A percentile compares a stretch with the other conserved stretches of the same genome.
Conservation (phyloP, 2,113 vertebrate species). For the Xenopus borealis region DNA sequence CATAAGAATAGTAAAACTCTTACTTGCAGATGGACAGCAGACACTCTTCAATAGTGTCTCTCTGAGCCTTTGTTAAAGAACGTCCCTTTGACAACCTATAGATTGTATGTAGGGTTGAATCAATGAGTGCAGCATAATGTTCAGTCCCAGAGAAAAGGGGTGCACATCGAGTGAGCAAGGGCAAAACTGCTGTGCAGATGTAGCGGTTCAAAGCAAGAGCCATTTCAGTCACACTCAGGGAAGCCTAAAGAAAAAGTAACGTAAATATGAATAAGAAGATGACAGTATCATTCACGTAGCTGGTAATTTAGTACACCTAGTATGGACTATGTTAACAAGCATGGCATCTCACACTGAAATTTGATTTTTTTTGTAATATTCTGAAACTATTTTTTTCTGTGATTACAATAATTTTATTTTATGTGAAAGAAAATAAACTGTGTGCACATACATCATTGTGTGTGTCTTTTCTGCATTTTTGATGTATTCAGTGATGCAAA, state of each 20-base stretch:
- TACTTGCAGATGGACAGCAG: conserved; percentile 93
- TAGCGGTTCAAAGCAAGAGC: conserved; percentile 93
- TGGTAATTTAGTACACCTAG: too few species aligned
- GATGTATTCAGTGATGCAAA: too few species aligned
- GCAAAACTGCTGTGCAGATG: conserved; percentile 89
- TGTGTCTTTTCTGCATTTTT: too few species aligned
- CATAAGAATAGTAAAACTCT: background rate
- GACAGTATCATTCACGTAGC: background rate
- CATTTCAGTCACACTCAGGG: conserved; percentile 88
- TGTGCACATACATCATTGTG: too few species aligned
- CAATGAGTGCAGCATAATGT: conserved; percentile 83
- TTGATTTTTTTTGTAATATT: background rate
- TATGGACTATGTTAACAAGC: too few species aligned
- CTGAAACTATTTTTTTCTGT: too few species aligned
- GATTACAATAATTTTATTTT: too few species aligned
- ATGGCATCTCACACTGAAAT: too few species aligned
- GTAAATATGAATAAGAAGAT: background rate
- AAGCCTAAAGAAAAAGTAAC: conserved; percentile 72
- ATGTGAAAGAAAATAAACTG: too few species aligned
- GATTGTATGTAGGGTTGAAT: conserved; percentile 92
- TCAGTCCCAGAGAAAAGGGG: conserved; percentile 92
- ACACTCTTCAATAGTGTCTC: conserved; percentile 96
- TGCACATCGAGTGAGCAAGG: conserved; percentile 89
- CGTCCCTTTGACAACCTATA: conserved; percentile 94
- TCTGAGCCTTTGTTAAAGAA: conserved; percentile 94